Percentiles rank a stretch among this genome's conserved stretches.
Conservation (phyloP, 2,113 vertebrate genomes). For the Conger conger region DNA sequence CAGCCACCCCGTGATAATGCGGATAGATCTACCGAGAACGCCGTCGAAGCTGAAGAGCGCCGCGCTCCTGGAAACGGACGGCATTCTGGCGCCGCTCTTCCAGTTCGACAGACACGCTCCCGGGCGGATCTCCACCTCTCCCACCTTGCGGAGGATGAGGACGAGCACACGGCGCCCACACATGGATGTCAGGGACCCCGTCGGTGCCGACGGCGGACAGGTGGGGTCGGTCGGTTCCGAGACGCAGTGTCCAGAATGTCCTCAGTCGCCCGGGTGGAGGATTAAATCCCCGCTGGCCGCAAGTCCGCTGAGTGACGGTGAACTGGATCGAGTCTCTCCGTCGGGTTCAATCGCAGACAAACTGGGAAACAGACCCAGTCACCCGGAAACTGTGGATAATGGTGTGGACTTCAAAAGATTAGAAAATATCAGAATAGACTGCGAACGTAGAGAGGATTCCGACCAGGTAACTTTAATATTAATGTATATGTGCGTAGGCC, state of each 20-base stretch:
- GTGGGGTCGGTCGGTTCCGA: slow-evolving; percentile 49
- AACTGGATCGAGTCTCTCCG: slow-evolving; percentile 31
- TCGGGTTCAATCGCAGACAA: slow-evolving; percentile 32
- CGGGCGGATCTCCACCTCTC: slow-evolving; percentile 82
- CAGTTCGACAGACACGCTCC: slow-evolving; percentile 81
- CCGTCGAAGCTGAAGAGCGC: slow-evolving; percentile 57
- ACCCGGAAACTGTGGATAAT: slow-evolving; percentile 65
- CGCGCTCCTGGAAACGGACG: slow-evolving; percentile 46
- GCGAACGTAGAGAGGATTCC: slow-evolving; percentile 44
- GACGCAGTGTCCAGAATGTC: slow-evolving; percentile 21
- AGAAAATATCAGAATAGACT: slow-evolving; percentile 31
- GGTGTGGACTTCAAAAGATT: slow-evolving; percentile 38
- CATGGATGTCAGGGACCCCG: slow-evolving; percentile 42
- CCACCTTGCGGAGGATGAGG: slow-evolving; percentile 79
- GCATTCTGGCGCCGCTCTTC: slow-evolving; percentile 53
- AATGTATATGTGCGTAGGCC: background rate
- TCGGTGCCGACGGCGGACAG: slow-evolving; percentile 45
- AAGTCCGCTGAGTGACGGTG: slow-evolving; percentile 42
- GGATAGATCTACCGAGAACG: slow-evolving; percentile 61
- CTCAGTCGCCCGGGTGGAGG: slow-evolving; percentile 44
- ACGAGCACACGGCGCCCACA: slow-evolving; percentile 56
- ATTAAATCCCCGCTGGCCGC: slow-evolving; percentile 61
- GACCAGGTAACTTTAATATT: slow-evolving; percentile 56
- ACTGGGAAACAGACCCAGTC: slow-evolving; percentile 50
- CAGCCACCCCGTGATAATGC: slow-evolving; percentile 63